phyloP scores from a whole-genome alignment of 2,888 invertebrate genomes.

The Tromatobia lineatoria region DNA sequence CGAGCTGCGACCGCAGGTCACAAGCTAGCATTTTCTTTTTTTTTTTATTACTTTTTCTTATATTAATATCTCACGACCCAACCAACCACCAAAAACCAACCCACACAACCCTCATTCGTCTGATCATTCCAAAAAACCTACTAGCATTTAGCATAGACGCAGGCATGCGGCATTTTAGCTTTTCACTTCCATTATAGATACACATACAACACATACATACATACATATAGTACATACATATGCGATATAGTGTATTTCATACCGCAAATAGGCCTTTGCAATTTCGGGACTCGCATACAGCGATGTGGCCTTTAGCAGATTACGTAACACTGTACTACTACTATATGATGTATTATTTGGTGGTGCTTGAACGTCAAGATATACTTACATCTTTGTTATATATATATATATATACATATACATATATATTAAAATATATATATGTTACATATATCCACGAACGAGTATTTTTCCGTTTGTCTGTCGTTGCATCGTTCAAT shows the following conservation, averaged over 20 bases:
- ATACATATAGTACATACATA: constrained; percentile 24
- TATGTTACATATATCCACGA: constrained; percentile 24
- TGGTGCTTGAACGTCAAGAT: constrained; percentile 70
- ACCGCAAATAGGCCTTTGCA: constrained; percentile 48
- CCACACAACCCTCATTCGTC: constrained; percentile 45
- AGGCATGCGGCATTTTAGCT: constrained; percentile 82
- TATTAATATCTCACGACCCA: constrained; percentile 57
- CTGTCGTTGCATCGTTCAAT: constrained; percentile 61
- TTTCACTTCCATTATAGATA: constrained; percentile 56
- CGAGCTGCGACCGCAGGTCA: constrained; percentile 59
- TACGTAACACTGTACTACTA: constrained; percentile 35
- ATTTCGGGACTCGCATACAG: constrained; percentile 47
- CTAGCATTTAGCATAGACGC: constrained; percentile 82
- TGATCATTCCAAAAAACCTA: constrained; percentile 63
- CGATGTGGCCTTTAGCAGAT: constrained; percentile 48
- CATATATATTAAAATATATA: constrained; percentile 56
- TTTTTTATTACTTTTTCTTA: constrained; percentile 58
- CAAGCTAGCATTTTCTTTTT: constrained; percentile 66
- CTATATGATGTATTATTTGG: constrained; percentile 58
- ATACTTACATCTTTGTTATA: constrained; percentile 60
- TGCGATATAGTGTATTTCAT: constrained; percentile 31
- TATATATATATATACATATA: constrained; percentile 59
- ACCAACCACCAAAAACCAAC: constrained; percentile 41
- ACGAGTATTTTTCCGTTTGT: constrained; percentile 52
- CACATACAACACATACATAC: constrained; percentile 37